These are phyloP conservation scores for Podargus strigoides DNA, from an alignment of 2,797 vertebrate genomes.

Conservation along the genomic window DNA sequence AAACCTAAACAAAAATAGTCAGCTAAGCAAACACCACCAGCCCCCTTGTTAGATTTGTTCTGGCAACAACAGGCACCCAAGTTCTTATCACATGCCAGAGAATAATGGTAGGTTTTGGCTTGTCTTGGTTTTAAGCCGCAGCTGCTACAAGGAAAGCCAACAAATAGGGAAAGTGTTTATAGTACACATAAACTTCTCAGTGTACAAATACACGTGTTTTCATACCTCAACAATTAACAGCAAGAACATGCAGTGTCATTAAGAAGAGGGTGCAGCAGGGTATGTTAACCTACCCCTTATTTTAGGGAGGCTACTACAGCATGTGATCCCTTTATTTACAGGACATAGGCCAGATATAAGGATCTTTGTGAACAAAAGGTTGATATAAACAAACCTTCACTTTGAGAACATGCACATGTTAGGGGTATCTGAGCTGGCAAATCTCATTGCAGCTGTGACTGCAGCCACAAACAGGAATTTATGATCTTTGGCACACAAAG, in stretches of 20 bases:
- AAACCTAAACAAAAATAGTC: conserved; percentile 58
- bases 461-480: conserved; percentile 11
- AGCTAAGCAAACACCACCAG: conserved; percentile 42
- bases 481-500: conserved; percentile 1
- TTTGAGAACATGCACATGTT: neutral
- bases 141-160: conserved; percentile 33
- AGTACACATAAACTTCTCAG: conserved; percentile 33
- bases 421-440: neutral
- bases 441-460: neutral
- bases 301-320: neutral
- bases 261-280: neutral
- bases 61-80: conserved; percentile 26
- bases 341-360: neutral
- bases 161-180: conserved; percentile 19
- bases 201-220: conserved; percentile 14
- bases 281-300: neutral
- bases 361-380: conserved; percentile 10
- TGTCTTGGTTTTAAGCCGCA: neutral
- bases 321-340: neutral
- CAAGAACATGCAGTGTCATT: neutral
- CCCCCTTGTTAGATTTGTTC: conserved; percentile 35
- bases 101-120: conserved; percentile 39
- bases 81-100: conserved; percentile 38
- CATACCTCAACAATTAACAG: neutral
- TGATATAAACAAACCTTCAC: conserved; percentile 26